Percentiles rank a stretch among this genome's conserved stretches.
These are phyloP conservation scores for Yasuhikotakia modesta DNA, from an alignment of 2,797 vertebrate species.

Conservation along the genomic window DNA sequence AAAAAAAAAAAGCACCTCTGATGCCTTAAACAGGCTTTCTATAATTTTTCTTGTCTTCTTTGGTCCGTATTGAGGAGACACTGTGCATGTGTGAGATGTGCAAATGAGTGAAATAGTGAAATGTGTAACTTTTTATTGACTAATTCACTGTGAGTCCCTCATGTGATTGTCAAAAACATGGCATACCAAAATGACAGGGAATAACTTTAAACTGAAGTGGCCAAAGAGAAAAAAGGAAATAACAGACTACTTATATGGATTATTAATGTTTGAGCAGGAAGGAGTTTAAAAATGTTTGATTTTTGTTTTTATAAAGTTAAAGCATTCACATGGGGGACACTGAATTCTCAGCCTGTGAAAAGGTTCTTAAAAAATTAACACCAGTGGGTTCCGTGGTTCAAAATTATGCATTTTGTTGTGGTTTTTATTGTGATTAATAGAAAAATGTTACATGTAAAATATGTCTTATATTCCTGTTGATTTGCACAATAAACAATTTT, in stretches of 20 bases:
- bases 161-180: constrained; percentile 57
- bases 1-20: constrained; percentile 74
- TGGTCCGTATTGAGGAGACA: constrained; percentile 53
- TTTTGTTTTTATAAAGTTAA: constrained; percentile 1
- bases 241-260: background rate
- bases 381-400: constrained; percentile 43
- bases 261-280: background rate
- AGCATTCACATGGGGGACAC: constrained; percentile 41
- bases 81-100: constrained; percentile 38
- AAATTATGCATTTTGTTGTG: constrained; percentile 49
- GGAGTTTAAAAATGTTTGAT: background rate
- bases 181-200: constrained; percentile 57
- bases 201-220: constrained; percentile 21
- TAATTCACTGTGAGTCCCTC: constrained; percentile 76
- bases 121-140: constrained; percentile 58
- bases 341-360: constrained; percentile 46
- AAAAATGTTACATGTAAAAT: constrained; percentile 43
- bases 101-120: constrained; percentile 47
- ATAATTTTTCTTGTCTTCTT: constrained; percentile 63
- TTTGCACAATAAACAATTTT: constrained; percentile 56
- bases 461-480: constrained; percentile 58
- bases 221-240: constrained; percentile 29
- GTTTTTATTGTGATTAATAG: constrained; percentile 42
- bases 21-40: constrained; percentile 78
- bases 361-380: constrained; percentile 28